Percentiles rank a stretch among this genome's conserved stretches.
Conservation (phyloP, 2,797 vertebrate genomes). For the Ammospiza maritima region DNA sequence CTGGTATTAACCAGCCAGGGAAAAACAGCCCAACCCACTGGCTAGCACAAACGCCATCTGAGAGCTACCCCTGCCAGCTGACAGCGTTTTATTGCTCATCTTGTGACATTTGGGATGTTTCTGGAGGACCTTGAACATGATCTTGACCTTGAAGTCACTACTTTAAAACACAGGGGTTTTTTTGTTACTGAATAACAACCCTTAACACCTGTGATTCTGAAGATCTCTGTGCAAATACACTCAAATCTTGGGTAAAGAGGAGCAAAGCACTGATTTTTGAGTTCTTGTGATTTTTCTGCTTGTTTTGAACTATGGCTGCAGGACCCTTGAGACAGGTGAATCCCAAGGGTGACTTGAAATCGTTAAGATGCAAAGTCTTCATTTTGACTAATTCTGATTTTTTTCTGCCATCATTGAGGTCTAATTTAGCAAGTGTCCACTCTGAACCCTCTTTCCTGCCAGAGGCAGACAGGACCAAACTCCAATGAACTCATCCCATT, state of each 20-base stretch:
- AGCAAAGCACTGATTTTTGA: not conserved
- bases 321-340: not conserved
- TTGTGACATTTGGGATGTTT: not conserved
- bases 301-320: not conserved
- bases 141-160: not conserved
- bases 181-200: not conserved
- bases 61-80: not conserved
- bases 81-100: not conserved
- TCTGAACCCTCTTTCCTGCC: not conserved
- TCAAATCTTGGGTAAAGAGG: not conserved
- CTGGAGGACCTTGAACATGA: not conserved
- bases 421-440: not conserved
- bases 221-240: not conserved
- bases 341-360: not conserved
- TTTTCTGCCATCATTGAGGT: not conserved
- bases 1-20: slow-evolving; percentile 1
- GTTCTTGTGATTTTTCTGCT: not conserved
- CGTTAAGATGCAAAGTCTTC: not conserved
- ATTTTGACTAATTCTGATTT: not conserved
- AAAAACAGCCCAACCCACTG: not conserved
- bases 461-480: not conserved
- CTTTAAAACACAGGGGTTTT: not conserved
- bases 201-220: not conserved
- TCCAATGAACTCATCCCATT: not conserved
- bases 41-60: not conserved